Conservation (phyloP, 2,113 vertebrate genomes). For the Rutilus rutilus region DNA sequence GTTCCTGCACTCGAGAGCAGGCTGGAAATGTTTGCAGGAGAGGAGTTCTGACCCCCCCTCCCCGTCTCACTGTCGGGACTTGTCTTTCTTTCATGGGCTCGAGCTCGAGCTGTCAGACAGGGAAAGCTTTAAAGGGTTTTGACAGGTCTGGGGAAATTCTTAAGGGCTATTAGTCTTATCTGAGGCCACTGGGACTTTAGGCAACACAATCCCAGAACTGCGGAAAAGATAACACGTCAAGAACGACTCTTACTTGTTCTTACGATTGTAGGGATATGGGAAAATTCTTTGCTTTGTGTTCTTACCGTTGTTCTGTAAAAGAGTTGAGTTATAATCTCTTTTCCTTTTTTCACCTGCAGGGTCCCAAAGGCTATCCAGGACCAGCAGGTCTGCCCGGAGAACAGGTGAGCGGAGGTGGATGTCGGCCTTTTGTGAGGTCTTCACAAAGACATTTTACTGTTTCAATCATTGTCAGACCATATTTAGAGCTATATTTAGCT, state of each 20-base stretch:
- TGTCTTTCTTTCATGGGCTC: slow-evolving; percentile 24
- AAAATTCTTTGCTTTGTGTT: not conserved
- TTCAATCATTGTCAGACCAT: not conserved
- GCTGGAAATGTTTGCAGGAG: not conserved
- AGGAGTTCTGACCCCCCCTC: slow-evolving; percentile 21
- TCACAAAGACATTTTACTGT: not conserved
- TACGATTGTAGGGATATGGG: not conserved
- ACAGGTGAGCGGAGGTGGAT: slow-evolving; percentile 72
- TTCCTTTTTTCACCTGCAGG: slow-evolving; percentile 74
- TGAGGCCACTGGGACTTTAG: slow-evolving; percentile 19
- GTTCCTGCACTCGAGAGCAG: not conserved
- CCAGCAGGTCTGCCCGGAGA: slow-evolving; percentile 82
- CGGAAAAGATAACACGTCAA: not conserved
- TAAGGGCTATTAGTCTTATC: slow-evolving; percentile 40
- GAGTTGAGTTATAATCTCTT: not conserved
- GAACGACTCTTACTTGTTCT: not conserved
- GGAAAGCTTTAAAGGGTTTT: slow-evolving; percentile 37
- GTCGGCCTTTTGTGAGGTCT: not conserved
- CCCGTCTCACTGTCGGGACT: slow-evolving; percentile 33
- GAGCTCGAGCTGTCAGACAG: slow-evolving; percentile 29
- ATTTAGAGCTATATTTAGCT: not conserved
- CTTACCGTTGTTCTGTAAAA: not conserved
- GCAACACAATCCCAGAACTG: slow-evolving; percentile 44
- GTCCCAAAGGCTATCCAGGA: slow-evolving; percentile 87
- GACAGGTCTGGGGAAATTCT: slow-evolving; percentile 48